Conservation (phyloP, 1,140 invertebrate genomes). For the Neodiprion pinetum region DNA sequence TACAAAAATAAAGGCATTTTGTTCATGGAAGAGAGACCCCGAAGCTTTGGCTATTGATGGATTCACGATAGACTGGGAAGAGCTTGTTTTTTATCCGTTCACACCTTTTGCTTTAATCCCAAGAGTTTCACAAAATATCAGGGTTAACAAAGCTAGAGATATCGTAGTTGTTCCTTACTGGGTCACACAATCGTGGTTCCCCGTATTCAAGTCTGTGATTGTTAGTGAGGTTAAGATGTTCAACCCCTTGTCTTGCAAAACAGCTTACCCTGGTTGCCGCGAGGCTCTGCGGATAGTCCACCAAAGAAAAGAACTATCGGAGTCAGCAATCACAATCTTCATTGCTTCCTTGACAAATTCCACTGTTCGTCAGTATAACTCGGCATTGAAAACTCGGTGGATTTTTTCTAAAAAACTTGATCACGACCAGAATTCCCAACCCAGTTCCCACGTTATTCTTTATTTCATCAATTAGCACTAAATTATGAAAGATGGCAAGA, state of each 20-base stretch:
- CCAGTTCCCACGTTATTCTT: not conserved
- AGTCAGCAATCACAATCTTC: constrained; percentile 12
- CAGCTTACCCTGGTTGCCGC: constrained; percentile 17
- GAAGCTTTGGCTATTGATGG: constrained; percentile 16
- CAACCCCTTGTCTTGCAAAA: not conserved
- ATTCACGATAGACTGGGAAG: constrained; percentile 18
- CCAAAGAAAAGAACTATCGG: constrained; percentile 15
- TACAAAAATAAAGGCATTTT: constrained; percentile 20
- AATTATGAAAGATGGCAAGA: not conserved
- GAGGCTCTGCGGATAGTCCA: constrained; percentile 1
- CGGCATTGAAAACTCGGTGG: constrained; percentile 14
- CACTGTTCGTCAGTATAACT: constrained; percentile 23
- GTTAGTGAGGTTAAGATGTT: constrained; percentile 8
- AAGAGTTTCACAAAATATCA: constrained; percentile 17
- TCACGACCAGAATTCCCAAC: not conserved
- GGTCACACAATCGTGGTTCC: constrained; percentile 20
- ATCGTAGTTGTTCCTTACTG: constrained; percentile 20
- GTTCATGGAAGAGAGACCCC: constrained; percentile 20
- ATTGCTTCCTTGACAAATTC: constrained; percentile 15
- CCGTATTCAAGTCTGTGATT: constrained; percentile 11
- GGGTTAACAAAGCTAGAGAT: constrained; percentile 14
- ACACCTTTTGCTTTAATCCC: constrained; percentile 20
- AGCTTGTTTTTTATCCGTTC: constrained; percentile 19
- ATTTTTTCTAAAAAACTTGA: constrained; percentile 4
- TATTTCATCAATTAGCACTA: not conserved